Base-by-base conservation (phyloP, 1,140 invertebrate genomes). In the Nixonia krombeini region DNA sequence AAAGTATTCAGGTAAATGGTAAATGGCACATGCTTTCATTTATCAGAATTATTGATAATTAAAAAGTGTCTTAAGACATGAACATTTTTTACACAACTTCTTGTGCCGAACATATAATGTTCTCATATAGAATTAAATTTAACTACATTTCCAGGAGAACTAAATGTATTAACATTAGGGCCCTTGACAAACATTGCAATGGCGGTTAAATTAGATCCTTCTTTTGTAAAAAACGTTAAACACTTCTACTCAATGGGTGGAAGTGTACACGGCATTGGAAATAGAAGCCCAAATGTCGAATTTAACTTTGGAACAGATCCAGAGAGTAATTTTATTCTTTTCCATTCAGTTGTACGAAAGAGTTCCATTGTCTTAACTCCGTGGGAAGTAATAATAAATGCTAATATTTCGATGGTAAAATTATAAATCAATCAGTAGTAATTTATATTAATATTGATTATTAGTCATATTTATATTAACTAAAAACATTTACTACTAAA, bases 221-320 rank as follows among this genome's bases (percentile, higher is more conserved):
- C 73, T 18, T 89, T 90, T 66, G 74, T 81, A 0, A 61, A 53
- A n/a, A 84, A 86, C 38, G 71, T 89, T 10, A 86, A 88, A 57
- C 68, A 82, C 31, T 59, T 90, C 12, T 81, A 85, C 8, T 82
- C 90, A 25, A 88, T 91, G 87, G 90, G 90, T 40, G 87, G 89
- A 25, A 90, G 87, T 58, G 70, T 84, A 8, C 64, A 74, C n/a
- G 85, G 82, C 41, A 59, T 84, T 7, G 90, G 91, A 5, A 89
- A 89, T 45, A 66, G 79, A 1, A 67, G 64, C 7, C 78, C 86
- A 0, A 85, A 86, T 6, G 83, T 88, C 0, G 91, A 93, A 77
- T 92, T 89, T 71, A 93, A 93, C 78, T 92, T 92, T 66, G 73
- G 76, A 10, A 71, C 78, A 41, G 91, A 92, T 71, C 90, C 90